These are phyloP conservation scores for Caenorhabditis doughertyi DNA, from an alignment of 2,888 invertebrate species.

Conservation along the genomic window DNA sequence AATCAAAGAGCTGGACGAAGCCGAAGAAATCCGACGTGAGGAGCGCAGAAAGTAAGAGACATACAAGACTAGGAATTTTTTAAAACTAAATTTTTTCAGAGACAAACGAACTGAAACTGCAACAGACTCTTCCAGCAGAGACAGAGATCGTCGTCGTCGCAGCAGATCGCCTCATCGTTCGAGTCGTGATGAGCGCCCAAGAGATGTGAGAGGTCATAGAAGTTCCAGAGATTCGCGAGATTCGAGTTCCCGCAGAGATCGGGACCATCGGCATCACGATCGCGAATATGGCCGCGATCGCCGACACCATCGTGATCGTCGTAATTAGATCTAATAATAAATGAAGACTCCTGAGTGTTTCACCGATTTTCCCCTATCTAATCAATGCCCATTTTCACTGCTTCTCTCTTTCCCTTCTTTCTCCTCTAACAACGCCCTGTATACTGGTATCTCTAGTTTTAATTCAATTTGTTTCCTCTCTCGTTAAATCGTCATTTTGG, in stretches of 20 bases:
- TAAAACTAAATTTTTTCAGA: constrained; percentile 10
- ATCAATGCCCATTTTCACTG: neutral
- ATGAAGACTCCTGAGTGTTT: neutral
- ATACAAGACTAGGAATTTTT: neutral
- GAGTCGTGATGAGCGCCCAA: constrained; percentile 28
- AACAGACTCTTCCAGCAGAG: constrained; percentile 1
- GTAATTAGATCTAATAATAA: constrained; percentile 16
- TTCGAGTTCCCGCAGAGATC: constrained; percentile 9
- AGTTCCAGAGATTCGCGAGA: constrained; percentile 30
- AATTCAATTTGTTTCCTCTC: neutral
- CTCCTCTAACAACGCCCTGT: constrained; percentile 13
- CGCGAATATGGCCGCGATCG: constrained; percentile 29
- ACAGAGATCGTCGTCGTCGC: constrained; percentile 27
- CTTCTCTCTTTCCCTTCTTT: neutral
- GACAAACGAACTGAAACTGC: constrained; percentile 26
- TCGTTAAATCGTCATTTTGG: neutral
- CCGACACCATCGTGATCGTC: constrained; percentile 41
- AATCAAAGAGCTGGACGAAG: constrained; percentile 48
- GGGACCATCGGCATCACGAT: constrained; percentile 25
- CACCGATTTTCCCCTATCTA: neutral
- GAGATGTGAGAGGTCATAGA: constrained; percentile 15
- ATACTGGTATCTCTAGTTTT: neutral
- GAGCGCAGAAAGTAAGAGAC: constrained; percentile 55
- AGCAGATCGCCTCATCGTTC: constrained; percentile 48
- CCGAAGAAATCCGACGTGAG: constrained; percentile 46